phyloP scores from a whole-genome alignment of 1,140 invertebrate species.

The Psix sp. region DNA sequence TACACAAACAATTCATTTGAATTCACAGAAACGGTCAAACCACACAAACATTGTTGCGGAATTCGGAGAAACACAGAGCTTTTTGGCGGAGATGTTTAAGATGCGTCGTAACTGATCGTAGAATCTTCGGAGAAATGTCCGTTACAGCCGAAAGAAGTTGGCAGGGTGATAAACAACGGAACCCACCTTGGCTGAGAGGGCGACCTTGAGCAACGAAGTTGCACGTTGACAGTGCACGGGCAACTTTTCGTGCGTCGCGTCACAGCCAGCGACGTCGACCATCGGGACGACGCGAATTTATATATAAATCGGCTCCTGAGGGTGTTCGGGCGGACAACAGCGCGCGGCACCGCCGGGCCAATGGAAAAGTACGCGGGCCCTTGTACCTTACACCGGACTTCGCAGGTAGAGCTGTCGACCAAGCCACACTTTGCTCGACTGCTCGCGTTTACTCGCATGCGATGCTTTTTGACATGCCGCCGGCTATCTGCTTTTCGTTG shows the following conservation, averaged over 20 bases:
- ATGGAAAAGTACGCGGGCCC: constrained; percentile 12
- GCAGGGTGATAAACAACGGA: constrained; percentile 2
- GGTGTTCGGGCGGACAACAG: constrained; percentile 1
- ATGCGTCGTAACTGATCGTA: no score
- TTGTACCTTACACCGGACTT: neutral
- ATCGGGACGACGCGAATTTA: constrained; percentile 31
- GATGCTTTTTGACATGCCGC: constrained; percentile 73
- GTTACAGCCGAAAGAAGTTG: neutral
- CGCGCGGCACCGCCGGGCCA: constrained; percentile 1
- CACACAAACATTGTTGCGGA: no score
- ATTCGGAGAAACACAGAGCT: no score
- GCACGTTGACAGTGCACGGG: constrained; percentile 4
- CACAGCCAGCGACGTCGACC: constrained; percentile 3
- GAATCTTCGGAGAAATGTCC: no score
- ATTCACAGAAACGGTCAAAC: no score
- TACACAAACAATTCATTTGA: no score
- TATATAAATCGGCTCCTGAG: constrained; percentile 25
- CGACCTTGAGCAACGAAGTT: constrained; percentile 19
- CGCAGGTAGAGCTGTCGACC: constrained; percentile 29
- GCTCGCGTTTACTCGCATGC: constrained; percentile 63
- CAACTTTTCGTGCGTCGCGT: constrained; percentile 13
- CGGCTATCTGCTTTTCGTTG: constrained; percentile 64
- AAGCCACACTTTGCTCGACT: constrained; percentile 54
- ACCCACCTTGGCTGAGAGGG: constrained; percentile 16
- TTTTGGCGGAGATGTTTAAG: no score